Percentiles rank a stretch among this genome's conserved stretches.
These are phyloP conservation scores for Hydractinia symbiolongicarpus DNA, from an alignment of 30 jellyfish, hydroid and myxozoan species.

Conservation along the genomic window DNA sequence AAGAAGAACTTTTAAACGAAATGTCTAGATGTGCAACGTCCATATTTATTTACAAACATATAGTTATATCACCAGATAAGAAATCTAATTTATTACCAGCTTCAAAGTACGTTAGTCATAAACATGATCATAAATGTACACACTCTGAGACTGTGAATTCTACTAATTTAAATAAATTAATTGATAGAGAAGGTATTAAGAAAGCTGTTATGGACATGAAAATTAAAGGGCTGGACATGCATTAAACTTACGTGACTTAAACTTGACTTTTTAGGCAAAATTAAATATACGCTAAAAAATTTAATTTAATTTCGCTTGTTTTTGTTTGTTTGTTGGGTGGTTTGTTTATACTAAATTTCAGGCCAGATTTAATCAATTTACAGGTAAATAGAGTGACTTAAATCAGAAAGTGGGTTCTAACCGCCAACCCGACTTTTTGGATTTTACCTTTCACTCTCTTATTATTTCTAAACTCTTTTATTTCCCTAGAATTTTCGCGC, in stretches of 20 bases:
- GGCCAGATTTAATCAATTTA: too few species aligned
- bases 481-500: too few species aligned
- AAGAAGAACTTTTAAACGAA: slow-evolving; percentile 23
- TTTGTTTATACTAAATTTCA: too few species aligned
- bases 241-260: slow-evolving; percentile 14
- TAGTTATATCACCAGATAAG: slow-evolving; percentile 35
- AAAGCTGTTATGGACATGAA: slow-evolving; percentile 80
- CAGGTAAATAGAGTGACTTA: too few species aligned
- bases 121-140: slow-evolving; percentile 53
- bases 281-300: too few species aligned
- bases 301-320: too few species aligned
- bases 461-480: too few species aligned
- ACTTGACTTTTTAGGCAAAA: too few species aligned
- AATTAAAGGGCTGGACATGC: slow-evolving; percentile 78
- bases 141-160: slow-evolving; percentile 45
- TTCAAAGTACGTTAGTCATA: slow-evolving; percentile 8
- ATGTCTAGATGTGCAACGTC: slow-evolving; percentile 58
- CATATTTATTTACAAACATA: slow-evolving; percentile 62
- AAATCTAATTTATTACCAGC: slow-evolving; percentile 61
- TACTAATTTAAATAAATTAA: slow-evolving; percentile 38
- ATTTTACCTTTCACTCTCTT: too few species aligned
- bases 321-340: too few species aligned
- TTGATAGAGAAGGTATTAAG: slow-evolving; percentile 58
- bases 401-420: too few species aligned
- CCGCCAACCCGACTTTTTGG: too few species aligned